Base-by-base conservation (phyloP, 2,113 vertebrate species). In the Pelmatolapia mariae region DNA sequence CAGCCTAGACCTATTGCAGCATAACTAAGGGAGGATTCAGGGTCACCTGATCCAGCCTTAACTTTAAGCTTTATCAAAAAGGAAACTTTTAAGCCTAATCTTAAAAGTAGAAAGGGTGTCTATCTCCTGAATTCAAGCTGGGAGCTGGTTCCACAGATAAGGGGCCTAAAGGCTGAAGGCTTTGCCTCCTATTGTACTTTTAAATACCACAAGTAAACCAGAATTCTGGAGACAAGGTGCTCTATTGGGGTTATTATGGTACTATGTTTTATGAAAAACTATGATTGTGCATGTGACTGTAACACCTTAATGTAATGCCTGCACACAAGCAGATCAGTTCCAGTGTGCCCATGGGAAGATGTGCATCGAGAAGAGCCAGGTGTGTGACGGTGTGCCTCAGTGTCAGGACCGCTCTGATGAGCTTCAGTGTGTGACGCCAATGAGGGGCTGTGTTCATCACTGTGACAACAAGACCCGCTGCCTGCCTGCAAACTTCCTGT, bases 331-430 rank as follows among this genome's bases (percentile, higher is more conserved):
- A 96, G 96, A 82, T 31, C 91, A 96, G 83, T 98, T 98, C 93
- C 96, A 87, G 87, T 98, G 98, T 31, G 76, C 73, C 1, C 96
- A 95, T 1, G 95, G 96, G 61, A 95, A 87, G 3, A 52, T 29
- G 59, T 98, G 98, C 1, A 18, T 98, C 0, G 2, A 87, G 13
- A 94, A 94, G 2, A 85, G 24, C 1, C 91, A 96, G 83, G 97
- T 29, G 85, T 98, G 98, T 0, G 97, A 98, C 1, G 97, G 96
- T 1, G 82, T 95, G 2, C 80, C 85, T 0, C 97, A 98, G 61
- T 99, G 98, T 82, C 92, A 95, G 0, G 98, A 99, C 1, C 95
- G 94, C 33, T 99, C 98, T 0, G 98, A 98, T 47, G 98, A 99
- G 88, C 4, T 1, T 0, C 61, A 84, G 16, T 98, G 98, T 89